Evolutionary conservation across 2,113 vertebrate species (phyloP).

Genomic region (Mus spicilegus): DNA sequence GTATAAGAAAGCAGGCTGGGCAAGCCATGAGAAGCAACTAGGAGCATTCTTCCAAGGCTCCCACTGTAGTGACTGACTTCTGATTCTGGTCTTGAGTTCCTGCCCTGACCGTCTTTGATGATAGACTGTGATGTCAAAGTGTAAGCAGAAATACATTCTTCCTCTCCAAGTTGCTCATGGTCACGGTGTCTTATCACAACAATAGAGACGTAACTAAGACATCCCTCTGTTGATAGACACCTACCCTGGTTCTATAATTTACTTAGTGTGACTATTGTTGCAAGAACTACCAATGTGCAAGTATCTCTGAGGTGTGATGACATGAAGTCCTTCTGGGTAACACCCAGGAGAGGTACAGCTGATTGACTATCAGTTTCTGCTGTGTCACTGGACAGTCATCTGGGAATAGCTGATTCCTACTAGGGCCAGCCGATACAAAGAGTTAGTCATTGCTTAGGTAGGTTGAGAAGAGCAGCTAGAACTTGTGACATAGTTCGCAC

Average conservation of each 20-base stretch:
- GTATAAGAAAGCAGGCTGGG: not conserved
- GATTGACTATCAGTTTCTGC: not conserved
- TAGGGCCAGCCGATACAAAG: not conserved
- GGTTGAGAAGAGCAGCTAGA: not conserved
- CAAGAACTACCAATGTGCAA: too few relatives aligned
- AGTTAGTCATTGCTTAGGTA: not conserved
- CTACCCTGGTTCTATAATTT: not conserved
- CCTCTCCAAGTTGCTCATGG: not conserved
- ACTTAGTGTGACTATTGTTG: not conserved
- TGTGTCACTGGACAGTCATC: not conserved
- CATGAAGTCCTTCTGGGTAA: not conserved
- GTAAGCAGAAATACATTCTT: too few relatives aligned
- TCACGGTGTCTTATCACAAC: not conserved
- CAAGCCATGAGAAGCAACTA: not conserved
- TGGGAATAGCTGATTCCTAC: not conserved
- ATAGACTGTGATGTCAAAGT: not conserved
- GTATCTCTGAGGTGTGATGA: not conserved
- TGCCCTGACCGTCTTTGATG: not conserved
- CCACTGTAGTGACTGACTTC: not conserved
- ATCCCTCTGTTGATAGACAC: not conserved
- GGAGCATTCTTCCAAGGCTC: not conserved
- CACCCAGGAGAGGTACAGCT: not conserved
- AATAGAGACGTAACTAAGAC: not conserved
- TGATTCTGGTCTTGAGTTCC: not conserved
- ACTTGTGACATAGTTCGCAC: not conserved